phyloP scores from a whole-genome alignment of 2,888 invertebrate genomes.

The Drosophila falleni region DNA sequence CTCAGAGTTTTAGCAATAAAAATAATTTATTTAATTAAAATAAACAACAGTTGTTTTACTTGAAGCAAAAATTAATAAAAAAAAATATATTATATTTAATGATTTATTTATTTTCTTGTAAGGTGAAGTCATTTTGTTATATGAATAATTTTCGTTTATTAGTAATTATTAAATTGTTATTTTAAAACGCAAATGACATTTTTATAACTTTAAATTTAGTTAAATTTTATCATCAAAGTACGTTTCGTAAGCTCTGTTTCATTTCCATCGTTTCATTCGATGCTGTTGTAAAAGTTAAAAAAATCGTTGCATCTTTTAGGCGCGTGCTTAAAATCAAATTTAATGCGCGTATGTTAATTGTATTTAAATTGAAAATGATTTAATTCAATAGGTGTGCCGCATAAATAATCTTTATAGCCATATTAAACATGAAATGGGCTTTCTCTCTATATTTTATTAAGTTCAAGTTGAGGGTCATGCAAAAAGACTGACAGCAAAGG shows the following conservation, averaged over 20 bases:
- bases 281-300: background rate
- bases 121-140: too few species aligned
- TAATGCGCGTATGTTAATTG: slow-evolving; percentile 2
- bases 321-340: slow-evolving; percentile 29
- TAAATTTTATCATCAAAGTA: too few species aligned
- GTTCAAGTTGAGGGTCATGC: slow-evolving; percentile 76
- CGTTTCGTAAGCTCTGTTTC: slow-evolving; percentile 27
- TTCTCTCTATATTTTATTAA: slow-evolving; percentile 40
- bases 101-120: too few species aligned
- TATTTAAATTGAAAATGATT: slow-evolving; percentile 9
- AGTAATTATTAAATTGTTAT: too few species aligned
- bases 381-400: slow-evolving; percentile 6
- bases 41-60: background rate
- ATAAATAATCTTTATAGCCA: slow-evolving; percentile 19
- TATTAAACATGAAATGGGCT: slow-evolving; percentile 23
- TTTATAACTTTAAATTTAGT: too few species aligned
- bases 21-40: slow-evolving; percentile 52
- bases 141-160: too few species aligned
- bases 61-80: background rate
- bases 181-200: too few species aligned
- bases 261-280: slow-evolving; percentile 27
- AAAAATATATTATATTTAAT: too few species aligned
- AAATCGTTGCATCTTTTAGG: slow-evolving; percentile 43
- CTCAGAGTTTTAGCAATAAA: slow-evolving; percentile 67
- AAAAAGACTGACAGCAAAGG: slow-evolving; percentile 6